Conservation (phyloP, 2,797 vertebrate genomes). For the Hephaestus fuliginosus region DNA sequence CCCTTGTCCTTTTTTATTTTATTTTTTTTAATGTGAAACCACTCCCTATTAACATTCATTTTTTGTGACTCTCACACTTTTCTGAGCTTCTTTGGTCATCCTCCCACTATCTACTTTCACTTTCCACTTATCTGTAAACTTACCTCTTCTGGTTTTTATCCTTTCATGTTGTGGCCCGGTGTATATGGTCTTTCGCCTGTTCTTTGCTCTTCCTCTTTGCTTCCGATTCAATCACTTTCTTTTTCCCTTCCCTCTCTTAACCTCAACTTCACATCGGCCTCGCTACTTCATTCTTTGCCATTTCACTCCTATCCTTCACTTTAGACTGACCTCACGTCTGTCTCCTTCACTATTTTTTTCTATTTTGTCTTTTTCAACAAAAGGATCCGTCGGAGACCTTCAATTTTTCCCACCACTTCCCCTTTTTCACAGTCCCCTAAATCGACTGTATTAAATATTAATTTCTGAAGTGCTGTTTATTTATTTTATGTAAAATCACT, state of each 20-base stretch:
- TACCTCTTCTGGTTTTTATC: constrained; percentile 39
- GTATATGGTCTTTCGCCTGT: constrained; percentile 23
- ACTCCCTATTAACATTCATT: constrained; percentile 35
- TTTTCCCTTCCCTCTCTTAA: constrained; percentile 46
- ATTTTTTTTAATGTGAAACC: constrained; percentile 25
- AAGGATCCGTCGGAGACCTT: not conserved
- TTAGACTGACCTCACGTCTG: constrained; percentile 39
- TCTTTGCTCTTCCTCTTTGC: constrained; percentile 36
- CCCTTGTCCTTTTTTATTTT: constrained; percentile 35
- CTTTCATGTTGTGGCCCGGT: constrained; percentile 12
- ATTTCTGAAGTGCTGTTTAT: constrained; percentile 5
- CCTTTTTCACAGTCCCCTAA: constrained; percentile 3
- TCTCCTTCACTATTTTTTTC: constrained; percentile 24
- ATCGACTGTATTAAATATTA: not conserved
- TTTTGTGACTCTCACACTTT: constrained; percentile 18
- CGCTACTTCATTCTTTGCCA: constrained; percentile 36
- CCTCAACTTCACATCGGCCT: constrained; percentile 54
- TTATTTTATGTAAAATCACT: constrained; percentile 6
- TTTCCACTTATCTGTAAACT: constrained; percentile 43
- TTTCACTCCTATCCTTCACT: constrained; percentile 18
- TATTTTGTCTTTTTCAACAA: constrained; percentile 33
- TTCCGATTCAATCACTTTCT: constrained; percentile 38
- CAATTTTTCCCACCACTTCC: not conserved
- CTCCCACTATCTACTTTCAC: constrained; percentile 31
- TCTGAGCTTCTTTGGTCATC: constrained; percentile 25